These are phyloP conservation scores for Habroteleia sp. DNA, from an alignment of 2,888 invertebrate genomes.

Conservation along the genomic window DNA sequence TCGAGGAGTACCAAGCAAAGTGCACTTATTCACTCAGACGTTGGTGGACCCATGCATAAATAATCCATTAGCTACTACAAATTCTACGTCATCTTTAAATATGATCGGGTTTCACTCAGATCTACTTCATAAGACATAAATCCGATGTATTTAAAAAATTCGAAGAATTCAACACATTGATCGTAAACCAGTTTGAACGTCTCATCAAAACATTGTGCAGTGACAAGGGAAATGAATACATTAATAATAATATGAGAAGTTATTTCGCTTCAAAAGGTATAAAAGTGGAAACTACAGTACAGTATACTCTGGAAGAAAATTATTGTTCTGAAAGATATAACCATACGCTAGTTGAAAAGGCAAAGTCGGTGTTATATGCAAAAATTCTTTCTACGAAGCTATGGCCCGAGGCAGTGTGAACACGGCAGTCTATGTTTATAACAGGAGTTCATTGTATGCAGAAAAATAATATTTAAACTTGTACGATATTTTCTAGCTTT, in stretches of 20 bases:
- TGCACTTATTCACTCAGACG: too few relatives aligned
- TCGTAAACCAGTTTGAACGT: conserved; percentile 26
- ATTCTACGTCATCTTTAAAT: too few relatives aligned
- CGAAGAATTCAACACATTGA: conserved; percentile 13
- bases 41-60: too few relatives aligned
- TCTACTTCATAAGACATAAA: too few relatives aligned
- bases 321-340: conserved; percentile 61
- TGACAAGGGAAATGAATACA: conserved; percentile 38
- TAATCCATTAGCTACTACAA: too few relatives aligned
- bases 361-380: conserved; percentile 47
- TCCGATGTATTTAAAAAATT: conserved; percentile 27
- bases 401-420: conserved; percentile 62
- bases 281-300: conserved; percentile 17
- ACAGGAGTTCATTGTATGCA: conserved; percentile 44
- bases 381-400: conserved; percentile 46
- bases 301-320: conserved; percentile 60
- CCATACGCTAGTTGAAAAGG: conserved; percentile 55
- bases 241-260: conserved; percentile 18
- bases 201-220: conserved; percentile 23
- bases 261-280: conserved; percentile 10
- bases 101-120: too few relatives aligned
- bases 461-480: too few relatives aligned
- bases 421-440: conserved; percentile 42
- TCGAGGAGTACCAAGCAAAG: too few relatives aligned
- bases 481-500: too few relatives aligned